Base-by-base conservation (phyloP, 1,140 invertebrate genomes). In the Drosophila lowei region DNA sequence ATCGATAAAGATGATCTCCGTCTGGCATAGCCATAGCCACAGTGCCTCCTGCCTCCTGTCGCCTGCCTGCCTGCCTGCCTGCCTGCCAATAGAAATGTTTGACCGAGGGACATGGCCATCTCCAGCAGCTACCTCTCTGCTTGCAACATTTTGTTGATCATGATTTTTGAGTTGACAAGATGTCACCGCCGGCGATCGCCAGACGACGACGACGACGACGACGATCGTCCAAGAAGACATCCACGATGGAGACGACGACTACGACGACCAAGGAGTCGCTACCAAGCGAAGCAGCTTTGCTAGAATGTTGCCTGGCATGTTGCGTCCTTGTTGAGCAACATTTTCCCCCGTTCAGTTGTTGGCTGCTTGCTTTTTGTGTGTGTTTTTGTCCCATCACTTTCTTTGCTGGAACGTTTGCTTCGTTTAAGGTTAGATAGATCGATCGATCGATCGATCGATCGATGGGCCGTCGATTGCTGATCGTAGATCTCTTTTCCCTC, bases 141-240 rank as follows among this genome's bases (percentile, higher is more conserved):
- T 38, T 38, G 11, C 48, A 74, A 72, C 84, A 88, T 88, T 88
- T 88, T 88, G 75, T 83, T 86, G 78, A 88, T 88, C 84, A 88
- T 88, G 83, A 88, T 88, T 88, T 88, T 79, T 78, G 81, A 86
- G 78, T 79, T 88, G 83, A 88, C 83, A 88, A 88, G 83, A 89
- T 88, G 83, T 88, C 83, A 88, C 71, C 83, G 83, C 62, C 83
- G 78, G 83, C 81, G 70, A 78, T 86, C 65, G 34, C 34, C 30
- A 34, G 30, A 34, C 30, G 30, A 34, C 30, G 30, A 50, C n/a
- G 25, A 50, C 30, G 54, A 53, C 15, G 30, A 34, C 30, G 30
- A 34, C 30, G 30, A 34, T 34, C 30, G 30, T 34, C 30, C 30
- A 34, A 13, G 34, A 11, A 13, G 11, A 38, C 34, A 38, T 38